These are phyloP conservation scores for Eurystomus gularis DNA, from an alignment of 2,113 vertebrate genomes.

Conservation along the genomic window DNA sequence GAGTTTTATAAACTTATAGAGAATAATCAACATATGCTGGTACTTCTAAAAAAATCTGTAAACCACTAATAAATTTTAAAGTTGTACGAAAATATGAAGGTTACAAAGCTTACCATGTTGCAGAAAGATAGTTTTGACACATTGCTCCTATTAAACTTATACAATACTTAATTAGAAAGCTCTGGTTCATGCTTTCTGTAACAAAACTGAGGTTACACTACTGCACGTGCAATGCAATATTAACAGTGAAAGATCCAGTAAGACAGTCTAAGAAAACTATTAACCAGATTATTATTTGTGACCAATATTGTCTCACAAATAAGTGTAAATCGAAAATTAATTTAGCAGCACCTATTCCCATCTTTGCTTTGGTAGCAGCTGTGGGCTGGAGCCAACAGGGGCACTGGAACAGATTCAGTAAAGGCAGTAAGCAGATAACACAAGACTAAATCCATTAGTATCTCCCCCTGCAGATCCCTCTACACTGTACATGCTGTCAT, in stretches of 20 bases:
- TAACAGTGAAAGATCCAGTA: background rate
- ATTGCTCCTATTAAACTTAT: background rate
- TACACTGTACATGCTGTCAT: background rate
- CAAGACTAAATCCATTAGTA: background rate
- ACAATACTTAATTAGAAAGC: slow-evolving; percentile 4
- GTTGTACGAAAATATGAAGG: background rate
- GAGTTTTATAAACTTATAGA: background rate
- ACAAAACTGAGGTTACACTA: background rate
- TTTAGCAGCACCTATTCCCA: background rate
- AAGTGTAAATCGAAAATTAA: background rate
- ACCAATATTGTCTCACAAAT: background rate
- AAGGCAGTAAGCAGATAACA: background rate
- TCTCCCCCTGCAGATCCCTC: background rate
- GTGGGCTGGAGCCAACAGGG: background rate
- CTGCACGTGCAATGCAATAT: background rate
- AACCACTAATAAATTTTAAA: slow-evolving; percentile 17
- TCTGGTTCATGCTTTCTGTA: background rate
- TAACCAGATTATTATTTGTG: background rate
- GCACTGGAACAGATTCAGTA: background rate
- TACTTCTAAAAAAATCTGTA: background rate
- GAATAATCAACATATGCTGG: background rate
- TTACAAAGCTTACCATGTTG: background rate
- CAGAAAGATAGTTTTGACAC: background rate
- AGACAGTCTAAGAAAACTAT: background rate
- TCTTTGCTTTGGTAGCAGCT: background rate